Evolutionary conservation across 2,797 vertebrate genomes (phyloP), one percentile per base, ranked within the genome.

Genomic region (Scarus forsteni): DNA sequence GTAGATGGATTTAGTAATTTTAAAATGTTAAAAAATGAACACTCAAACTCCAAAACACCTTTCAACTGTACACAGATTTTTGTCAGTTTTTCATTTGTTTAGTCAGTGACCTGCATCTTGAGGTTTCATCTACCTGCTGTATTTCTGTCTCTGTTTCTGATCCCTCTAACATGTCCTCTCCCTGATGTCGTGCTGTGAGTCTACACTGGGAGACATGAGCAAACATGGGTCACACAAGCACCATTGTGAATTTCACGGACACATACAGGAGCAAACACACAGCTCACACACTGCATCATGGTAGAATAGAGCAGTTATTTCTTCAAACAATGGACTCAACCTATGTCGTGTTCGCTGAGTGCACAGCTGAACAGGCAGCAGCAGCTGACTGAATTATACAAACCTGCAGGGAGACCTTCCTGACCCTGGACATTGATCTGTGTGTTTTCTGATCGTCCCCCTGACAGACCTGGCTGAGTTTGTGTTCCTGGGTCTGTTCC

Each of bases 401-500:
- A 62, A 70, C 60, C 67, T 79, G 38, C 50, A 50, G 39, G 19
- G 62, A 66, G 50, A 7, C 12, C 27, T 75, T 46, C 79, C 48
- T 77, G 38, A 77, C 44, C 40, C 1, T 0, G 3, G 16, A 11
- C 43, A 73, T 59, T 67, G 65, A 83, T 81, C 50, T 79, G 66
- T 82, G 53, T 72, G 46, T 71, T 69, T 68, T 60, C 42, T 66
- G 16, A 0, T 56, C 64, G 56, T 27, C 71, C 52, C 14, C 56
- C 57, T 60, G 61, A 64, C 91, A 99, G 98, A 98, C 91, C 95
- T 98, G 10, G 97, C 97, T 0, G 98, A 99, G 90, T 99, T 99
- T 93, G 97, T 98, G 19, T 99, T 99, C 88, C 92, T 99, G 89
- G 97, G 97, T 51, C 93, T 99, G 66, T 99, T 99, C 87, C 93